Evolutionary conservation across 2,797 vertebrate species (phyloP).

Genomic region (Megaceryle alcyon): DNA sequence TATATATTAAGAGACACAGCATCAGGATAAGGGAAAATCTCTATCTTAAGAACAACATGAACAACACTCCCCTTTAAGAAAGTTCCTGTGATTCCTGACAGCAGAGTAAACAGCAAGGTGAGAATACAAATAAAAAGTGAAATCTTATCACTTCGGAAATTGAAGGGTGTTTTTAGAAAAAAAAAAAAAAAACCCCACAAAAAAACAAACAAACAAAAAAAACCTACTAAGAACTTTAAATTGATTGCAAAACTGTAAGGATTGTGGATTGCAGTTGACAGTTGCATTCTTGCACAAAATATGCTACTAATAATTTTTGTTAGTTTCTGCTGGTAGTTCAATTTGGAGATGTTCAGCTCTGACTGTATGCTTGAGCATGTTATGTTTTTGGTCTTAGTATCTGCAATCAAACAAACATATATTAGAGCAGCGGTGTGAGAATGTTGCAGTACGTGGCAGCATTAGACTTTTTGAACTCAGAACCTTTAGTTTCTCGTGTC

Average conservation of each 20-base stretch:
- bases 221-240: background rate
- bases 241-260: background rate
- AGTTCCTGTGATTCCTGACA: background rate
- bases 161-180: background rate
- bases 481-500: background rate
- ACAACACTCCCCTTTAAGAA: background rate
- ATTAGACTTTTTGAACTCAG: background rate
- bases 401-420: background rate
- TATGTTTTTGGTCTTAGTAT: background rate
- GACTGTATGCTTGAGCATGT: background rate
- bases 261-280: accelerated
- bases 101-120: background rate
- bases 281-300: background rate
- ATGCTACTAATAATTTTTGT: background rate
- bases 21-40: background rate
- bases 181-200: background rate
- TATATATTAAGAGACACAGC: accelerated
- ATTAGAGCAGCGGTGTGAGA: background rate
- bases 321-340: background rate
- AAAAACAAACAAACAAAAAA: too few species aligned
- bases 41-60: background rate
- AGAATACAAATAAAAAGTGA: background rate
- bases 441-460: background rate
- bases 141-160: background rate
- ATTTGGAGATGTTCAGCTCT: background rate